Percentiles rank a stretch among this genome's conserved stretches.
Evolutionary conservation across 2,113 vertebrate species (phyloP).

Genomic region (Baryphthengus martii): DNA sequence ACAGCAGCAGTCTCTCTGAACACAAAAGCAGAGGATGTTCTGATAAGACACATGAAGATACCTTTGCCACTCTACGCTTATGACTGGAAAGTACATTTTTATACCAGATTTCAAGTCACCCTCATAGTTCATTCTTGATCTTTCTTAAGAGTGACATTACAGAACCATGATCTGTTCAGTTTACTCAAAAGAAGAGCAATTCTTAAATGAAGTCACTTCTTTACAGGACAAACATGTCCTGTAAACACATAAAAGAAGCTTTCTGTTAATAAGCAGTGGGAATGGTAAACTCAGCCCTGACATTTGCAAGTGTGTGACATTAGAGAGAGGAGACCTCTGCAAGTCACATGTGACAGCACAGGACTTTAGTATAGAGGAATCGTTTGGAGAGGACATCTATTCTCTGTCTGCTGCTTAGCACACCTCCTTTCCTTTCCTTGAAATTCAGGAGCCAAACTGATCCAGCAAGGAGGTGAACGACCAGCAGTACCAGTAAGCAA

Average conservation of each 20-base stretch:
- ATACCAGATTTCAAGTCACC: neutral
- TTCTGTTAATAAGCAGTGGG: neutral
- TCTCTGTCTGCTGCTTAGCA: neutral
- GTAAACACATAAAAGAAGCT: neutral
- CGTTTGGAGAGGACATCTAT: neutral
- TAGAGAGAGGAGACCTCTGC: neutral
- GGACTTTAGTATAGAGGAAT: neutral
- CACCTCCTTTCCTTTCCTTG: neutral
- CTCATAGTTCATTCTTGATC: neutral
- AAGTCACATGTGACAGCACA: neutral
- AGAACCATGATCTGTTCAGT: neutral
- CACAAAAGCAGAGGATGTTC: neutral
- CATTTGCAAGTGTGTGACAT: neutral
- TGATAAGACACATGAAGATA: neutral
- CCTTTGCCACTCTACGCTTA: neutral
- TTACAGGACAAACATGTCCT: neutral
- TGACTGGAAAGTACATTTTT: neutral
- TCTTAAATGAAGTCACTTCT: neutral
- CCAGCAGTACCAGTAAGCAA: neutral
- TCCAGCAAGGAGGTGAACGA: neutral
- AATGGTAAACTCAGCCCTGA: neutral
- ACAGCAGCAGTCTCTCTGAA: neutral
- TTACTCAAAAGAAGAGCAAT: neutral
- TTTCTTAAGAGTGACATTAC: neutral
- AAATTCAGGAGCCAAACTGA: neutral